Base-by-base conservation (phyloP, 2,888 invertebrate genomes). In the Serrognathus titanus region DNA sequence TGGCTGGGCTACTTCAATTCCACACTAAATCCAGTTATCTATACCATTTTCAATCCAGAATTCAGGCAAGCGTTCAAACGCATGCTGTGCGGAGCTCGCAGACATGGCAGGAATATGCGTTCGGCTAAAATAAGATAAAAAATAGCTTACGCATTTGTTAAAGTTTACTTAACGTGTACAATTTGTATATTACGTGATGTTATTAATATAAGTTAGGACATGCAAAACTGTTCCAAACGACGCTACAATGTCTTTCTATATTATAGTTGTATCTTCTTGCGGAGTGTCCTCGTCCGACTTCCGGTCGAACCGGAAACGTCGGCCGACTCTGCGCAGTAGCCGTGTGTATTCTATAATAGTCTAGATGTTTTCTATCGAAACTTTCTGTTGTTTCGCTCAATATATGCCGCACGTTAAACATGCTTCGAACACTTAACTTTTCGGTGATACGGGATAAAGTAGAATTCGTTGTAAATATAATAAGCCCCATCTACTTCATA, bases 1-100 rank as follows among this genome's bases (percentile, higher is more conserved):
- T 95, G 94, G 95, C 83, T 94, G 51, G 95, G 95, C 50, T 95
- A 94, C 76, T 90, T 92, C 77, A 95, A 95, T 78, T 92, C 92
- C 47, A 89, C 94, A 45, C 82, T 95, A 49, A 95, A 95, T 76
- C 95, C 95, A 10, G 89, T 94, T 60, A 89, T 94, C 71, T 94
- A 94, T 75, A 94, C 94, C n/a, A 90, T 94, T 69, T 95, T 95
- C 78, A 92, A 90, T 71, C 94, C 94, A 24, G 94, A 94, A 73
- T 95, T 95, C 75, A 83, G 94, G 67, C 88, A 89, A 73, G 94
- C 94, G 39, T 95, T 95, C 79, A 90, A 92, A 61, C 85, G 92
- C 62, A 90, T 94, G 64, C 83, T 94, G 51, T 89, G 89, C 77
- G 89, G 90, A 20, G 76, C 74, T 48, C 80, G 80, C 62, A 51